Base-by-base conservation (phyloP, 2,888 invertebrate genomes). In the Callyntrura sp. region DNA sequence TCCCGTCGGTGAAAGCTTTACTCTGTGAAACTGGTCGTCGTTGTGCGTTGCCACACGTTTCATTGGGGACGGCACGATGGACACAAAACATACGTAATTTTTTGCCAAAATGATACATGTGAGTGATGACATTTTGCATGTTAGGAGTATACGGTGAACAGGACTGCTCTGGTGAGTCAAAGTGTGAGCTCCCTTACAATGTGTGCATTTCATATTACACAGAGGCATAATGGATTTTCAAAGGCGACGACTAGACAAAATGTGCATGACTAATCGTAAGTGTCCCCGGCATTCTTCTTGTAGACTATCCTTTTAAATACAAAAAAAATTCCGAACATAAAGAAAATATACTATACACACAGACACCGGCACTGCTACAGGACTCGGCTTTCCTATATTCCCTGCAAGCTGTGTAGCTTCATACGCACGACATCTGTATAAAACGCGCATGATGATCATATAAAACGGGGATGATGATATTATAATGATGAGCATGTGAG, bases 401-500 rank as follows among this genome's bases (percentile, higher is more conserved):
- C 35, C 35, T 35, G 35, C 3, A 4, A 35, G 6, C 35, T 2
- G 3, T 20, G 17, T 60, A 60, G n/a, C 48, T 48, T 20, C 23
- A 73, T 48, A 48, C 73, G 48, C 48, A 48, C 45, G 48, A 12
- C 17, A 48, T 48, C 20, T 23, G 45, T 51, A 51, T 51, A 51
- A 11, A 48, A 73, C 73, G 76, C 14, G 23, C 76, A 76, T 51
- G 76, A 51, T 25, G 23, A 20, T 76, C 76, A 76, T 76, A 62
- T 17, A 20, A 70, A 45, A 45, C 25, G 17, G 57, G 12, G 78
- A 55, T 78, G 78, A 78, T 78, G 78, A 78, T 57, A 68, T 51
- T 60, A 85, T 87, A 70, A 82, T 88, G 88, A 82, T 73, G 82
- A 88, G 87, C 60, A 57, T 81, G 82, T 82, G 73, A 87, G 68